Evolutionary conservation across 2,797 vertebrate species (phyloP).

Genomic region (Somateria mollissima): DNA sequence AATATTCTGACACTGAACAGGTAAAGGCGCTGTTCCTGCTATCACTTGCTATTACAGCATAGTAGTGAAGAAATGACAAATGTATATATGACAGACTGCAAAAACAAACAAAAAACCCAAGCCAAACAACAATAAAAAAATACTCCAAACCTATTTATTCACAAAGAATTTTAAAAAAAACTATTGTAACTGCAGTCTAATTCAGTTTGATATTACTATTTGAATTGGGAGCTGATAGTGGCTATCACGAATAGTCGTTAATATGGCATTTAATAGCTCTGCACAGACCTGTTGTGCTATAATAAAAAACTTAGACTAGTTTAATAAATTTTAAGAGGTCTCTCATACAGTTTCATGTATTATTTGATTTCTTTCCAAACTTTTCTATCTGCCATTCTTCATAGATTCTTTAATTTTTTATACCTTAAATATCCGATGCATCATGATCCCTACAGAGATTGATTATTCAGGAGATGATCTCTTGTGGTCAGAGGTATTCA

Average conservation of each 20-base stretch:
- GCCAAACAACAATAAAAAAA: too few species aligned
- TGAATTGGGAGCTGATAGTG: background rate
- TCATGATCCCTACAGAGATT: background rate
- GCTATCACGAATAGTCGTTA: background rate
- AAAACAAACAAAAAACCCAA: too few species aligned
- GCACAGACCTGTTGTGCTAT: background rate
- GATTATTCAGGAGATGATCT: background rate
- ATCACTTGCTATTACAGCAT: background rate
- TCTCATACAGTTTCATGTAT: background rate
- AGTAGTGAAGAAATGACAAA: background rate
- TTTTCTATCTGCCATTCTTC: background rate
- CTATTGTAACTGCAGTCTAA: background rate
- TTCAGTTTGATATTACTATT: background rate
- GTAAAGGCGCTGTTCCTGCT: background rate
- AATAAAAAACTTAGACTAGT: background rate
- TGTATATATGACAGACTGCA: background rate
- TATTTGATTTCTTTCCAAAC: background rate
- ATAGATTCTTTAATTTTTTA: background rate
- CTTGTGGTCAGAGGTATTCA: background rate
- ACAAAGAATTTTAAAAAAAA: background rate
- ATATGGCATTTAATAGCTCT: background rate
- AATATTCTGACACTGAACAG: background rate
- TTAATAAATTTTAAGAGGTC: background rate
- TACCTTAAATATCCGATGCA: background rate
- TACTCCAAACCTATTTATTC: background rate